Evolutionary conservation across 2,113 vertebrate genomes (phyloP).

Genomic region (Larimichthys crocea): DNA sequence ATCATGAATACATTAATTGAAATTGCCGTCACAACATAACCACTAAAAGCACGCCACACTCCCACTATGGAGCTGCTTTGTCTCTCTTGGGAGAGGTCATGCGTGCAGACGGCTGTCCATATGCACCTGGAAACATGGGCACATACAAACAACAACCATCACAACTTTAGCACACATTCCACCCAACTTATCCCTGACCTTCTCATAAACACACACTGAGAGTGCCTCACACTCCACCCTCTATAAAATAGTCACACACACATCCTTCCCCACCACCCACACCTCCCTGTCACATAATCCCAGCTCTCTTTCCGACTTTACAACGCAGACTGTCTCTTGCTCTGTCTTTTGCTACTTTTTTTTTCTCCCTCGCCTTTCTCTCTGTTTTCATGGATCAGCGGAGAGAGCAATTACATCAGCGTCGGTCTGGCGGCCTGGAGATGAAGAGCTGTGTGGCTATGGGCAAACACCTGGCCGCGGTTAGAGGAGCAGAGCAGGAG

Average conservation of each 20-base stretch:
- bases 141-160: slow-evolving; percentile 26
- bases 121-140: slow-evolving; percentile 51
- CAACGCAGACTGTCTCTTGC: slow-evolving; percentile 39
- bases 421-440: slow-evolving; percentile 76
- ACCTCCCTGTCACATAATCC: slow-evolving; percentile 49
- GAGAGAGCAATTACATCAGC: slow-evolving; percentile 83
- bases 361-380: slow-evolving; percentile 43
- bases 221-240: slow-evolving; percentile 56
- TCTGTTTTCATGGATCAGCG: slow-evolving; percentile 80
- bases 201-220: slow-evolving; percentile 62
- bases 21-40: slow-evolving; percentile 65
- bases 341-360: slow-evolving; percentile 47
- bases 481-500: slow-evolving; percentile 70
- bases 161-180: slow-evolving; percentile 26
- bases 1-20: slow-evolving; percentile 86
- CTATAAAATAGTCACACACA: slow-evolving; percentile 60
- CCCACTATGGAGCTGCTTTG: slow-evolving; percentile 44
- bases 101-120: slow-evolving; percentile 25
- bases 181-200: slow-evolving; percentile 54
- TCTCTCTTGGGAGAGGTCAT: slow-evolving; percentile 55
- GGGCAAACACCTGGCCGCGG: slow-evolving; percentile 80
- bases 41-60: slow-evolving; percentile 64
- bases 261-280: slow-evolving; percentile 36
- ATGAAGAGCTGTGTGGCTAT: slow-evolving; percentile 75
- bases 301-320: slow-evolving; percentile 48